Percentiles rank a stretch among this genome's conserved stretches.
These are phyloP conservation scores for Bombycilla garrulus DNA, from an alignment of 2,113 vertebrate species.

Conservation along the genomic window DNA sequence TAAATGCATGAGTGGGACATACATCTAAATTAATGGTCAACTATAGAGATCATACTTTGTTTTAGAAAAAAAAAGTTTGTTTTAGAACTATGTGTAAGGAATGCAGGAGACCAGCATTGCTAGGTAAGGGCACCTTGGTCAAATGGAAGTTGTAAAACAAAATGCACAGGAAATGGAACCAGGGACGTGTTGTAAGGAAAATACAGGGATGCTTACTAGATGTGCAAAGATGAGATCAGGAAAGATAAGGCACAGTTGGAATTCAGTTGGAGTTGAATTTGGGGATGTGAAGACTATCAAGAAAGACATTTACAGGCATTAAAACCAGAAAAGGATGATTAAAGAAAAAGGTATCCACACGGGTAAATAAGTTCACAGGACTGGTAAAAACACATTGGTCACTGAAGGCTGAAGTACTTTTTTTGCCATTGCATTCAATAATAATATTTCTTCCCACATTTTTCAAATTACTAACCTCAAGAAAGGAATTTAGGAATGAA, in stretches of 20 bases:
- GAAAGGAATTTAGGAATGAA: neutral
- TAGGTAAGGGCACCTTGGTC: neutral
- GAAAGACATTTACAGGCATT: neutral
- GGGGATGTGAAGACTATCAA: neutral
- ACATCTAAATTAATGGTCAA: neutral
- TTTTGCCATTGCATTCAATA: neutral
- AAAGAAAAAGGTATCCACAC: neutral
- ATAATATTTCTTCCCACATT: neutral
- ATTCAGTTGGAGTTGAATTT: neutral
- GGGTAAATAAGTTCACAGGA: neutral
- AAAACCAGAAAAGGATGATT: neutral
- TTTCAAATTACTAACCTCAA: neutral
- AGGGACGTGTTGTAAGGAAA: neutral
- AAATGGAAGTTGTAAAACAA: neutral
- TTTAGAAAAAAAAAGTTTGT: too few relatives aligned
- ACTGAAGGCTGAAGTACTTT: neutral
- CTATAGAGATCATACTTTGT: neutral
- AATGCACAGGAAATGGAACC: neutral
- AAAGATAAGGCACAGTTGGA: neutral
- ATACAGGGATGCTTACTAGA: neutral
- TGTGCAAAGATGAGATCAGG: neutral
- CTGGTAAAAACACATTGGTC: neutral
- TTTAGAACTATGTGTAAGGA: neutral
- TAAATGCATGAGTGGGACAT: neutral
- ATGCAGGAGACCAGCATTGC: neutral